These are phyloP conservation scores for Turritopsis rubra DNA, from an alignment of 30 jellyfish, hydroid and myxozoan species.

Conservation along the genomic window DNA sequence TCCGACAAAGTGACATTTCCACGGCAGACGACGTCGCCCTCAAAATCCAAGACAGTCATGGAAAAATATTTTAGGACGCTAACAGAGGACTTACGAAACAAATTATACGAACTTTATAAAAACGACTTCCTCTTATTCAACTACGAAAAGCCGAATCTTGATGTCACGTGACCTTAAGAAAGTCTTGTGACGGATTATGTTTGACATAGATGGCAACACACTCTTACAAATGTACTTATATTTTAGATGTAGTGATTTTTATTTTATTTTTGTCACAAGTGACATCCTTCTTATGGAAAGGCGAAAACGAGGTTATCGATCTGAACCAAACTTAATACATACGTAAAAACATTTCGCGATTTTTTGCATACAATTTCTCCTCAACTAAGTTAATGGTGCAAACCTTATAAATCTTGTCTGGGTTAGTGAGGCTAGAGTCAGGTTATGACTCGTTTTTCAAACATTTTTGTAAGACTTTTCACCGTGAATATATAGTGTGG, in stretches of 20 bases:
- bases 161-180: constrained; percentile 1
- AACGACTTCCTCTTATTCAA: constrained; percentile 83
- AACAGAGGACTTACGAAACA: constrained; percentile 41
- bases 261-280: neutral
- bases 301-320: too few species aligned
- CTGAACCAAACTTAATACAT: too few species aligned
- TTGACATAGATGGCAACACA: neutral
- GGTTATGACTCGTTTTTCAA: too few species aligned
- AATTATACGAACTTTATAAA: constrained; percentile 42
- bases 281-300: neutral
- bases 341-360: too few species aligned
- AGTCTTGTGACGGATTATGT: neutral
- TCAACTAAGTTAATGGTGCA: too few species aligned
- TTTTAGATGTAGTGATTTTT: neutral
- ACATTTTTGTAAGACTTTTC: too few species aligned
- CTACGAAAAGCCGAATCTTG: constrained; percentile 55
- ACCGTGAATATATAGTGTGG: too few species aligned
- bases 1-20: constrained; percentile 71
- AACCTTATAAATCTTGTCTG: too few species aligned
- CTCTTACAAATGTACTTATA: too few species aligned
- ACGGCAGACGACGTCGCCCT: constrained; percentile 41
- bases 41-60: constrained; percentile 65
- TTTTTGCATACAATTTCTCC: too few species aligned
- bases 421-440: too few species aligned
- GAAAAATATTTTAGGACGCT: constrained; percentile 43